Conservation (phyloP, 2,113 vertebrate genomes). For the mouse (Mus musculus) region DNA sequence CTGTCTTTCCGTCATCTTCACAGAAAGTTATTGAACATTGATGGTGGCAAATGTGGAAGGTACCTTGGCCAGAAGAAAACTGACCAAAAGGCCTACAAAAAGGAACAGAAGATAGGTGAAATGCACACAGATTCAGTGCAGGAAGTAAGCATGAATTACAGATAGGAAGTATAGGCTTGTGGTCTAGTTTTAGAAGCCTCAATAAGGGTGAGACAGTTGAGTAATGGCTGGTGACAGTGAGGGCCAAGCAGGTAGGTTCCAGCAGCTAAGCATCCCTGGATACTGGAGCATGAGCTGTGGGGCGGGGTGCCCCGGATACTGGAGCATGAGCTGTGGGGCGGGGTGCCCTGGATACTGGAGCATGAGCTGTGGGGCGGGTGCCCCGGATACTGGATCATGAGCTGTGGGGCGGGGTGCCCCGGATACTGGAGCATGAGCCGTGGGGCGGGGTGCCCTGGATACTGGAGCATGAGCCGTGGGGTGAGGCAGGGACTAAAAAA, state of each 20-base stretch:
- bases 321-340: too few species aligned
- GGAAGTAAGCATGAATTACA: not conserved
- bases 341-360: not conserved
- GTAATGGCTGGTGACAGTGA: not conserved
- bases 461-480: not conserved
- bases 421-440: not conserved
- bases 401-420: not conserved
- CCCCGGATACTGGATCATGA: not conserved
- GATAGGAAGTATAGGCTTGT: not conserved
- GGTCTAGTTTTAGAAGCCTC: not conserved
- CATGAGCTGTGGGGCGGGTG: too few species aligned
- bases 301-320: too few species aligned
- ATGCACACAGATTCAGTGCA: not conserved
- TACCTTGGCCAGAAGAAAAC: not conserved
- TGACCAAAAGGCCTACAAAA: not conserved
- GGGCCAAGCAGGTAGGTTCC: not conserved
- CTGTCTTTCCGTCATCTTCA: not conserved
- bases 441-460: too few species aligned
- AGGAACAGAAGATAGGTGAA: not conserved
- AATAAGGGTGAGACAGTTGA: not conserved
- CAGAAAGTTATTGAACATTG: not conserved
- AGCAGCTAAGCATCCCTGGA: not conserved
- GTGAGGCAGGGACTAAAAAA: not conserved
- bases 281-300: not conserved
- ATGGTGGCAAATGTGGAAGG: not conserved